Base-by-base conservation (phyloP, 2,797 vertebrate species). In the Gallinago solitaria region DNA sequence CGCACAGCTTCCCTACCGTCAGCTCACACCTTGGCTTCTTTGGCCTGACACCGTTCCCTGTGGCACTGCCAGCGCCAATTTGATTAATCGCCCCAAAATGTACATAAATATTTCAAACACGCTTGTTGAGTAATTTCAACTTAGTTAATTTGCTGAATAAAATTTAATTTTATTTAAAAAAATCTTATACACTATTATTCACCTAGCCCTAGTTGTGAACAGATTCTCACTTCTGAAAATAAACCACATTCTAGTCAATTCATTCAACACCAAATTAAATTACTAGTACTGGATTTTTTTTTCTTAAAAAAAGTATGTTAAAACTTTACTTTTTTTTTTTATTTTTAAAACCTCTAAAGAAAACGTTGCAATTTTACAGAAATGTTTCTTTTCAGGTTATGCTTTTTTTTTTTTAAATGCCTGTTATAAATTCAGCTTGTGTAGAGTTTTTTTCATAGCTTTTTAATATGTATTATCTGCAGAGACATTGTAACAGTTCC, bases 381-480 rank as follows among this genome's bases (percentile, higher is more conserved):
- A 96, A 87, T 25, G 89, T 67, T 89, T 79, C 82, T 95, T 97
- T 97, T 94, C 97, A 95, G 94, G 87, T 96, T 97, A 96, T 77
- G 83, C n/a, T 20, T 24, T 91, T 96, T 91, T 96, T 17, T 96
- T 95, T 83, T 96, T 83, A 93, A 97, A 95, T 87, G 97, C 97
- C 97, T 97, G 96, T 97, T 97, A 98, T 93, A 97, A 97, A 97
- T 95, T 96, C 97, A 97, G 97, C 97, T 97, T 96, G 92, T 97
- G 97, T 96, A 97, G 94, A 96, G 95, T 94, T 95, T 71, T 83
- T 97, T 96, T 74, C 94, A 97, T 96, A 92, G 89, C 83, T 95
- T 97, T 97, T 97, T 97, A 97, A 97, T 94, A 95, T 89, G 96
- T 94, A 96, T 96, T 95, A 96, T 97, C 97, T 97, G 96, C 94